Conservation (phyloP, 2,797 vertebrate species). For the Leptatherina wallacei region DNA sequence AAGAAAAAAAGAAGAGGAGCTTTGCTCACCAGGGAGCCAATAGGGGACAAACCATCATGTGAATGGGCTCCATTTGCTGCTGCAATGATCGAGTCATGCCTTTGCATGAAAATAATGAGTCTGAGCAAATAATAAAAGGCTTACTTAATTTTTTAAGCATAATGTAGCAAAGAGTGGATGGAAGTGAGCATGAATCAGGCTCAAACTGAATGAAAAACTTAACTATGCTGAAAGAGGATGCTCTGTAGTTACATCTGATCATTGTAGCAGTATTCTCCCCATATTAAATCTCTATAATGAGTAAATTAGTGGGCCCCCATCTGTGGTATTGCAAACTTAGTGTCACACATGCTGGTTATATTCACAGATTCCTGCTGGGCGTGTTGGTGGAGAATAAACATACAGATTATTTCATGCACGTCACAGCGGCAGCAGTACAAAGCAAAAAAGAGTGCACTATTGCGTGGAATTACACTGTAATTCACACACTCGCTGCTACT, state of each 20-base stretch:
- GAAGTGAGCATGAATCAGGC: constrained; percentile 32
- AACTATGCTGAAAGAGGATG: constrained; percentile 17
- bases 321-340: constrained; percentile 75
- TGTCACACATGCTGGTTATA: constrained; percentile 69
- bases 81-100: constrained; percentile 34
- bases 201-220: constrained; percentile 32
- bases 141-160: constrained; percentile 28
- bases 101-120: constrained; percentile 38
- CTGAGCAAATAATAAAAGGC: constrained; percentile 20
- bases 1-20: constrained; percentile 32
- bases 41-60: constrained; percentile 58
- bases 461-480: constrained; percentile 40
- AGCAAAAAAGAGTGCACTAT: constrained; percentile 57
- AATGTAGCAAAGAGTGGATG: constrained; percentile 18
- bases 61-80: constrained; percentile 59
- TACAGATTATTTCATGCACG: constrained; percentile 65
- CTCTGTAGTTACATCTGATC: constrained; percentile 51
- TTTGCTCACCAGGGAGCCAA: constrained; percentile 67
- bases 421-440: constrained; percentile 44
- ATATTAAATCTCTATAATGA: constrained; percentile 75
- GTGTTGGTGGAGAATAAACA: constrained; percentile 76
- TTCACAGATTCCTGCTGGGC: constrained; percentile 73
- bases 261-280: constrained; percentile 41
- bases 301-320: constrained; percentile 79
- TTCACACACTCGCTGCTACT: constrained; percentile 55